These are phyloP conservation scores for Willowsia nigromaculata DNA, from an alignment of 2,888 invertebrate genomes.

Conservation along the genomic window DNA sequence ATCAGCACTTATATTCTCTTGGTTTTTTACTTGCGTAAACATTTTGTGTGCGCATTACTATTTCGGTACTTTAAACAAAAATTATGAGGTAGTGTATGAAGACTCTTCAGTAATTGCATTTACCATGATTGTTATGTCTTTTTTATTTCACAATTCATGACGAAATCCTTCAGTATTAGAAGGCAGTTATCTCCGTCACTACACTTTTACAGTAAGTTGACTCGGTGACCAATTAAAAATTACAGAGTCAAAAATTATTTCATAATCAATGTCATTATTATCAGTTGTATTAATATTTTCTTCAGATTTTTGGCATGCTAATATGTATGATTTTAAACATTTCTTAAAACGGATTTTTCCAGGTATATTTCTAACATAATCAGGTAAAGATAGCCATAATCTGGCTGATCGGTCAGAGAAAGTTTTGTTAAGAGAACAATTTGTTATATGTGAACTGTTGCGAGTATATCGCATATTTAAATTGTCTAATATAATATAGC, in stretches of 20 bases:
- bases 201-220: background rate
- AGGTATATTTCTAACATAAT: background rate
- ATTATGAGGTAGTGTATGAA: too few species aligned
- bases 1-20: too few species aligned
- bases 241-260: background rate
- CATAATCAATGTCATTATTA: background rate
- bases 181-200: background rate
- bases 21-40: too few species aligned
- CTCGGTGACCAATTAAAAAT: background rate
- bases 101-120: too few species aligned
- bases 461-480: background rate
- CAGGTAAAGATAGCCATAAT: background rate
- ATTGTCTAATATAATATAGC: background rate
- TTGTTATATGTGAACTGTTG: background rate
- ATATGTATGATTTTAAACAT: background rate
- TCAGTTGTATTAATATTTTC: background rate
- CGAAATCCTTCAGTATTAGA: background rate
- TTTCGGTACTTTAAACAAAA: too few species aligned
- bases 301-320: background rate
- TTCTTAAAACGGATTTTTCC: background rate
- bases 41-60: too few species aligned
- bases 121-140: too few species aligned
- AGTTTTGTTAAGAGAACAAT: background rate
- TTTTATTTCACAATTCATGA: too few species aligned
- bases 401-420: background rate